Evolutionary conservation across 2,797 vertebrate species (phyloP).

Genomic region (Rousettus madagascariensis): DNA sequence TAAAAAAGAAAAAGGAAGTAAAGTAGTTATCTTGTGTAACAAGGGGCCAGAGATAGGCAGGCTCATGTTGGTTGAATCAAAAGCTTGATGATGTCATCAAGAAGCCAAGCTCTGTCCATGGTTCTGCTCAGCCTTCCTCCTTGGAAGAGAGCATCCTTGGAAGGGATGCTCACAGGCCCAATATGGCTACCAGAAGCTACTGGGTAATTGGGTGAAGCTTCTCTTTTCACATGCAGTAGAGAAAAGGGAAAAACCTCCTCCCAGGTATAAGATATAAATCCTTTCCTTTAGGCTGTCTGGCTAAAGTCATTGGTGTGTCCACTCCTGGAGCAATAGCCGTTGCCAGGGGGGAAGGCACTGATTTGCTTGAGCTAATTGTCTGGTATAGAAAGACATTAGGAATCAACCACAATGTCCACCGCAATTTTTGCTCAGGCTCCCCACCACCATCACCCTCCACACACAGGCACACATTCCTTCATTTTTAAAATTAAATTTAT

Average conservation of each 20-base stretch:
- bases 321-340: background rate
- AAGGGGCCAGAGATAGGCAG: background rate
- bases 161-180: background rate
- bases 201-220: background rate
- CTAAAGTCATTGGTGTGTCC: background rate
- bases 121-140: background rate
- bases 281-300: background rate
- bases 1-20: background rate
- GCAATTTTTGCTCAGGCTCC: background rate
- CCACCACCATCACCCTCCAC: background rate
- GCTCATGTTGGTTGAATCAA: background rate
- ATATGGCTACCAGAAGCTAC: background rate
- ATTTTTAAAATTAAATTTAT: background rate
- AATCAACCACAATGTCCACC: background rate
- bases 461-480: background rate
- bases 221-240: background rate
- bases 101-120: background rate
- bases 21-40: background rate
- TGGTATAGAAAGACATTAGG: background rate
- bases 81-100: background rate
- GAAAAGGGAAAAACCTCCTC: background rate
- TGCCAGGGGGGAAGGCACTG: background rate
- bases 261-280: background rate
- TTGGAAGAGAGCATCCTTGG: background rate
- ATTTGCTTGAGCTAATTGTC: background rate